Evolutionary conservation across 2,113 vertebrate species (phyloP), one percentile per base, ranked within the genome.

Genomic region (Ceyx margarethae): DNA sequence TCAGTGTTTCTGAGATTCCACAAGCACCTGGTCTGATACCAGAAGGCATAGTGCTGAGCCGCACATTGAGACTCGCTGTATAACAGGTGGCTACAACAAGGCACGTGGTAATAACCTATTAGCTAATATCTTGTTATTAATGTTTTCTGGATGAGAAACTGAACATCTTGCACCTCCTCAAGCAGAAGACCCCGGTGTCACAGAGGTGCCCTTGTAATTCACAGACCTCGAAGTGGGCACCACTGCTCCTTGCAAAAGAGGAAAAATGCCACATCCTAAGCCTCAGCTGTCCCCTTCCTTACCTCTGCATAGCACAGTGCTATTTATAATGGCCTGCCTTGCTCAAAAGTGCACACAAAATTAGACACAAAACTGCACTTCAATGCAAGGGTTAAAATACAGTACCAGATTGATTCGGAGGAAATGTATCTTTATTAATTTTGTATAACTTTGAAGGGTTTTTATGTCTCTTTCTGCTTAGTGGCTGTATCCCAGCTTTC

Each of bases 271-370:
- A 9, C 33, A 54, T 51, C 65, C 28, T 40, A 45, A 29, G 33
- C 6, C 37, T 77, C 31, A 14, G 0, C 17, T 61, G 5, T 48
- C 65, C 77, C n/a, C 46, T 81, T 58, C 46, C 46, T 71, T 23
- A 19, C 11, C 6, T 11, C 28, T 35, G 1, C 1, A 2, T 22
- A 33, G 3, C 15, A 26, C 10, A 3, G 9, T 50, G 25, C 31
- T 64, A 6, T 58, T 79, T 75, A 6, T 71, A 67, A 67, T 10
- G 17, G 6, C 28, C 11, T 46, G 17, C 51, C 4, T 3, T 50
- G 15, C 13, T 68, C 54, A 73, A 23, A 83, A 31, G 5, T 18
- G 31, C 37, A 21, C 53, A 6, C 11, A 78, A 57, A 81, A 43
- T 42, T 14, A 8, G 50, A n/a, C 1, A 1, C 10, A 73, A 35